A percentile compares a stretch with the other conserved stretches of the same genome.
These are phyloP conservation scores for Mustelus asterias DNA, from an alignment of 2,113 vertebrate species.

Conservation along the genomic window DNA sequence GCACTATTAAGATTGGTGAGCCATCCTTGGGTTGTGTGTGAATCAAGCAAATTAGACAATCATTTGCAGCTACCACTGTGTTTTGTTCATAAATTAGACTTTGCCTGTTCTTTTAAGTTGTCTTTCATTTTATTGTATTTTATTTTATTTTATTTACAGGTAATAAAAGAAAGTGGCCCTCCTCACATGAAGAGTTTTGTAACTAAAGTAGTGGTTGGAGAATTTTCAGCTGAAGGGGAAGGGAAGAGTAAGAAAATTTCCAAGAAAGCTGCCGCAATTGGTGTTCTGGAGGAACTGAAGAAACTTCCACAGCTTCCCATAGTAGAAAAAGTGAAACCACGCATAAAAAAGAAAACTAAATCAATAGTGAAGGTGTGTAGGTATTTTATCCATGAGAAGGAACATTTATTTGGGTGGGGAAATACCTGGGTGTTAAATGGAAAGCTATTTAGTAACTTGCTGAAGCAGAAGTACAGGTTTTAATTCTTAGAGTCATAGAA, in stretches of 20 bases:
- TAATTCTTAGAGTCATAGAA: not conserved
- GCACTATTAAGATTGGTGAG: not conserved
- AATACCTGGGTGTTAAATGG: not conserved
- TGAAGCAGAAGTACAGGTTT: not conserved
- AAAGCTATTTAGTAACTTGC: not conserved
- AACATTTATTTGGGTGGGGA: not conserved
- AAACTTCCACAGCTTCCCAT: constrained; percentile 80
- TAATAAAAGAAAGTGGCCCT: constrained; percentile 89
- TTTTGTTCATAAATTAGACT: constrained; percentile 52
- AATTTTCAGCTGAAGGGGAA: constrained; percentile 87
- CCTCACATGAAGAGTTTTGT: constrained; percentile 97
- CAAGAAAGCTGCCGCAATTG: constrained; percentile 88
- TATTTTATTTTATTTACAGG: constrained; percentile 58
- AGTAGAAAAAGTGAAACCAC: constrained; percentile 81
- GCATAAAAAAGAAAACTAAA: constrained; percentile 99
- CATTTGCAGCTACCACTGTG: no score
- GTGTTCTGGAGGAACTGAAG: constrained; percentile 79
- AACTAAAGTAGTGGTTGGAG: constrained; percentile 82
- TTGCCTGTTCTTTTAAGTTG: constrained; percentile 51
- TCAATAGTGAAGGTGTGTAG: constrained; percentile 83
- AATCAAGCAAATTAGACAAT: not conserved
- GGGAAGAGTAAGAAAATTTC: constrained; percentile 98
- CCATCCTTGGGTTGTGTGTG: not conserved
- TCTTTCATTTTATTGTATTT: no score
- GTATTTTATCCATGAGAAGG: not conserved